Evolutionary conservation across 1,140 invertebrate genomes (phyloP).

Genomic region (Idris sp.): DNA sequence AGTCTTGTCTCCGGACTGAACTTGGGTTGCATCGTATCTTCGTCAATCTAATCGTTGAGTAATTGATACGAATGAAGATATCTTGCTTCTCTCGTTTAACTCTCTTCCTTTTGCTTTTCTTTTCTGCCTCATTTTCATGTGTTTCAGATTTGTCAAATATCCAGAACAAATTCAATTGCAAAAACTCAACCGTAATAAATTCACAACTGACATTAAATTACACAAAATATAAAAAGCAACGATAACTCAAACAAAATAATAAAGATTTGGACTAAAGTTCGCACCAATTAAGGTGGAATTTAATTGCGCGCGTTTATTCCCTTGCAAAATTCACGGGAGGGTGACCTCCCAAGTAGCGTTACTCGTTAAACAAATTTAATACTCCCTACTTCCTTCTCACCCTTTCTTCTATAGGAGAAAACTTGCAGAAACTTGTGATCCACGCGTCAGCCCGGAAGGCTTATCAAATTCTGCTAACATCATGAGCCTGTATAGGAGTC

Average conservation of each 20-base stretch:
- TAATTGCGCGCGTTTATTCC: slow-evolving; percentile 67
- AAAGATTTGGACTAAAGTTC: slow-evolving; percentile 53
- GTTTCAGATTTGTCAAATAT: slow-evolving; percentile 25
- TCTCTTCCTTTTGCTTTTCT: slow-evolving; percentile 22
- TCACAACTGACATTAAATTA: slow-evolving; percentile 23
- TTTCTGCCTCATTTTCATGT: neutral
- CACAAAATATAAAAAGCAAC: slow-evolving; percentile 41
- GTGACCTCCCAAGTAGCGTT: slow-evolving; percentile 53
- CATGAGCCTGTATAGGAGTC: slow-evolving; percentile 38
- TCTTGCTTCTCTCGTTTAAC: slow-evolving; percentile 63
- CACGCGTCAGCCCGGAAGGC: slow-evolving; percentile 73
- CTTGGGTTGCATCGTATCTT: slow-evolving; percentile 70
- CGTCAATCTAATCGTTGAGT: slow-evolving; percentile 78
- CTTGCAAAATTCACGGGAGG: slow-evolving; percentile 55
- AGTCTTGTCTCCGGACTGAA: slow-evolving; percentile 58
- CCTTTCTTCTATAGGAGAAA: slow-evolving; percentile 65
- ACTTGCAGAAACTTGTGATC: slow-evolving; percentile 70
- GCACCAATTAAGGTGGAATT: slow-evolving; percentile 66
- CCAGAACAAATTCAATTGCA: slow-evolving; percentile 3
- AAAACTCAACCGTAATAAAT: slow-evolving; percentile 6
- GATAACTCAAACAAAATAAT: slow-evolving; percentile 23
- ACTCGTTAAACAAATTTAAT: slow-evolving; percentile 76
- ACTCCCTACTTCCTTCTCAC: slow-evolving; percentile 60
- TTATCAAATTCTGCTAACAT: slow-evolving; percentile 70
- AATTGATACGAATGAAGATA: slow-evolving; percentile 79